These are phyloP conservation scores for Carterocephalus palaemon DNA, from an alignment of 2,888 invertebrate genomes.

Conservation along the genomic window DNA sequence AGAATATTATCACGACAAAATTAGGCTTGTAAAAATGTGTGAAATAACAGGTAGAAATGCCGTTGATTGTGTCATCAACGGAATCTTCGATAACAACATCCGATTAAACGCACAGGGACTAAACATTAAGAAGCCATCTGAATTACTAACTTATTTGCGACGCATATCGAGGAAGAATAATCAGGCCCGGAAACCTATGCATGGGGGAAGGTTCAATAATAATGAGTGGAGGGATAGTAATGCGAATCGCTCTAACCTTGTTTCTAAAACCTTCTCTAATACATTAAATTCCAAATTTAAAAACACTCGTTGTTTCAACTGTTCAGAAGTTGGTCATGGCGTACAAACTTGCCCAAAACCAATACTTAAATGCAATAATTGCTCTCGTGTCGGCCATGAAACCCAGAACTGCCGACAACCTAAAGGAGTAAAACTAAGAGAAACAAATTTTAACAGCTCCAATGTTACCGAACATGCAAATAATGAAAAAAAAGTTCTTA, in stretches of 20 bases:
- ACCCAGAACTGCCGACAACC: background rate
- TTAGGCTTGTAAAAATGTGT: conserved; percentile 25
- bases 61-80: conserved; percentile 24
- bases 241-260: background rate
- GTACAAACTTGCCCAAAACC: conserved; percentile 9
- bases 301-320: conserved; percentile 9
- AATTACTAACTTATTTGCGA: conserved; percentile 16
- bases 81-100: conserved; percentile 24
- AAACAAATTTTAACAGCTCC: background rate
- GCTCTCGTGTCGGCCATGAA: conserved; percentile 10
- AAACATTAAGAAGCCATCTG: conserved; percentile 8
- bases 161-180: conserved; percentile 7
- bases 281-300: background rate
- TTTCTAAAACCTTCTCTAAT: background rate
- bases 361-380: conserved; percentile 6
- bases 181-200: background rate
- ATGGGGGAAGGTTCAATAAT: background rate
- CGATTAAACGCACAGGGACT: conserved; percentile 20
- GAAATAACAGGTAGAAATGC: conserved; percentile 22
- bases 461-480: background rate
- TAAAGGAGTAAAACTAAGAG: background rate
- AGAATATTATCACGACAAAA: conserved; percentile 28
- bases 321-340: conserved; percentile 4
- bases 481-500: background rate
- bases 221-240: background rate